Percentiles rank a stretch among this genome's conserved stretches.
phyloP scores from a whole-genome alignment of 2,797 vertebrate genomes.

The Lagodon rhomboides region DNA sequence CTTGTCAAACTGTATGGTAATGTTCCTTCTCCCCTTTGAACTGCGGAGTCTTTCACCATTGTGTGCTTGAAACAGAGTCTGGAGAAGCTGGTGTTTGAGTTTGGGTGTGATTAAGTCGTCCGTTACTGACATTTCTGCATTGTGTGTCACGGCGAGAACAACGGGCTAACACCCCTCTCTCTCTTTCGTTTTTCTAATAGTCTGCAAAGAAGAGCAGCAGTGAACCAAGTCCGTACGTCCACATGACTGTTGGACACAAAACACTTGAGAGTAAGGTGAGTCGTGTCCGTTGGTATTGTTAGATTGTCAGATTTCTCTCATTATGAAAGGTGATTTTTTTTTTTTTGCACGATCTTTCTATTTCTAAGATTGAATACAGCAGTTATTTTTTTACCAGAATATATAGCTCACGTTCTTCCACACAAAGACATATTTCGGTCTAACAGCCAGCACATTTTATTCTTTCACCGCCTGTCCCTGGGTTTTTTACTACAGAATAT shows the following conservation, averaged over 20 bases:
- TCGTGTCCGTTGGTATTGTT: background rate
- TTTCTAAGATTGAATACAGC: constrained; percentile 7
- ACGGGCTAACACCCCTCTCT: constrained; percentile 15
- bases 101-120: constrained; percentile 28
- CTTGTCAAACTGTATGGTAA: constrained; percentile 50
- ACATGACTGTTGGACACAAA: constrained; percentile 93
- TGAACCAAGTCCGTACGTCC: constrained; percentile 93
- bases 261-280: constrained; percentile 95
- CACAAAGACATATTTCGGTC: constrained; percentile 3
- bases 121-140: background rate
- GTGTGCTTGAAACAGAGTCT: constrained; percentile 42
- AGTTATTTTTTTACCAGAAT: background rate
- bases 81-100: constrained; percentile 33
- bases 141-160: constrained; percentile 5
- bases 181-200: constrained; percentile 78
- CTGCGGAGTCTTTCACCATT: constrained; percentile 24
- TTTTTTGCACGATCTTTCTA: too few species aligned
- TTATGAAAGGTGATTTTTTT: background rate
- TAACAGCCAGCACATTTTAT: background rate
- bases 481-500: background rate
- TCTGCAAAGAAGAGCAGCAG: constrained; percentile 94
- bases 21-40: constrained; percentile 35
- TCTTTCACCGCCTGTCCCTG: background rate
- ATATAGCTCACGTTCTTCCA: background rate
- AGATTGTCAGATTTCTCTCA: background rate